Evolutionary conservation across 2,797 vertebrate species (phyloP).

Genomic region (Chloroceryle inda): DNA sequence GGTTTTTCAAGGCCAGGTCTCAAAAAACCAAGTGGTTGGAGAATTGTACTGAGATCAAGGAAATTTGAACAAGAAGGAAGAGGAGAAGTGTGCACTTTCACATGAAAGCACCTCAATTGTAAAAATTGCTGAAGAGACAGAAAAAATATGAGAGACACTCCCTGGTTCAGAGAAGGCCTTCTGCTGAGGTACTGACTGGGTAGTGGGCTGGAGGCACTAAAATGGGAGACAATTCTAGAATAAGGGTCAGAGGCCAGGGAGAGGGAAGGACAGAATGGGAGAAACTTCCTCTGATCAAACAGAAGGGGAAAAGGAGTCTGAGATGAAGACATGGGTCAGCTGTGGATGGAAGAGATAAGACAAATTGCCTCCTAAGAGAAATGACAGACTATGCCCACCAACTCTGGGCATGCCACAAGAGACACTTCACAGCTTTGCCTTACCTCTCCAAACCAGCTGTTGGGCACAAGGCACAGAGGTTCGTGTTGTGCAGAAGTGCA

Average conservation of each 20-base stretch:
- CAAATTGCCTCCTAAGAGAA: not conserved
- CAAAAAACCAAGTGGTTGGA: not conserved
- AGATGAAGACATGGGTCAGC: not conserved
- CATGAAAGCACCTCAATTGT: not conserved
- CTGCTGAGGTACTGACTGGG: not conserved
- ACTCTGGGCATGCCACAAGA: not conserved
- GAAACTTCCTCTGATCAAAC: not conserved
- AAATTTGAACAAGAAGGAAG: not conserved
- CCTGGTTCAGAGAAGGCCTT: not conserved
- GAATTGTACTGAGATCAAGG: not conserved
- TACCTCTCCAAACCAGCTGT: slow-evolving; percentile 91
- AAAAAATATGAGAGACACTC: not conserved
- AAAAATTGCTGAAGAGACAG: not conserved
- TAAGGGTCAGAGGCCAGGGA: not conserved
- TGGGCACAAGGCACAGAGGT: slow-evolving; percentile 90
- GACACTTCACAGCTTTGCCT: slow-evolving; percentile 16
- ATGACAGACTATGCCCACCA: not conserved
- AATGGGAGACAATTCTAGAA: not conserved
- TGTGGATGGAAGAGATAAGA: not conserved
- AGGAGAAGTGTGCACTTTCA: not conserved
- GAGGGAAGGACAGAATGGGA: not conserved
- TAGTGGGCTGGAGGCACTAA: not conserved
- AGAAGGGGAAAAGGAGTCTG: not conserved
- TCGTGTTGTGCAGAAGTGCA: slow-evolving; percentile 90
- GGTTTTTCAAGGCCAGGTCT: not conserved